A percentile compares a stretch with the other conserved stretches of the same genome.
phyloP scores from a whole-genome alignment of 2,888 invertebrate genomes.

The Volucella zonaria region DNA sequence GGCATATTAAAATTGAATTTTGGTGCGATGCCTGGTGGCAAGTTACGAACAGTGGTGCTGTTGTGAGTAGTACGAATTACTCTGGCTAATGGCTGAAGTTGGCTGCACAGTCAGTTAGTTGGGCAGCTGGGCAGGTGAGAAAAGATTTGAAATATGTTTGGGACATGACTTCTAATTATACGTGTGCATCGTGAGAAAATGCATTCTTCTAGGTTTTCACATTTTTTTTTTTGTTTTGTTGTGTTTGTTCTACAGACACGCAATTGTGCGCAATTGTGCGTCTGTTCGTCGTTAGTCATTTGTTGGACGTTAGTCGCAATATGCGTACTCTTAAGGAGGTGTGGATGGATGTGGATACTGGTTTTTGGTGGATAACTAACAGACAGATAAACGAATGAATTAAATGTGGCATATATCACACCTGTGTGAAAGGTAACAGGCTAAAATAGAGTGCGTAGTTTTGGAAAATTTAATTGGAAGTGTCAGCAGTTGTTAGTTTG shows the following conservation, averaged over 20 bases:
- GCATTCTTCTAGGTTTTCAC: constrained; percentile 66
- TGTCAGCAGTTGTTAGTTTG: constrained; percentile 62
- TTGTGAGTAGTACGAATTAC: no score
- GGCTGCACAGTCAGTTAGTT: neutral
- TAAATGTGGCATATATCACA: constrained; percentile 72
- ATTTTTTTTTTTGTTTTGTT: constrained; percentile 28
- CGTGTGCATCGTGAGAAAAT: constrained; percentile 67
- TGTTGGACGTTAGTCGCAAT: neutral
- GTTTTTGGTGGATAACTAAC: constrained; percentile 10
- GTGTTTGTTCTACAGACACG: neutral
- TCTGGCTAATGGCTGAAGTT: constrained; percentile 9
- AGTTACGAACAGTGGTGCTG: neutral
- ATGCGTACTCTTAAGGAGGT: constrained; percentile 62
- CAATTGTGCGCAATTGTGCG: no score
- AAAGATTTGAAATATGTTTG: constrained; percentile 70
- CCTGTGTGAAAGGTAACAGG: constrained; percentile 52
- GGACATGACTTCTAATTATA: constrained; percentile 49
- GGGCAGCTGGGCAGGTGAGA: constrained; percentile 53
- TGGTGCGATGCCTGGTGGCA: constrained; percentile 46
- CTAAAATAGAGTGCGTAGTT: constrained; percentile 42
- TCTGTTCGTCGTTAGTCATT: no score
- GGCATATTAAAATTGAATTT: constrained; percentile 59
- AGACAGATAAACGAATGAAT: constrained; percentile 51
- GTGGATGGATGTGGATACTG: constrained; percentile 30
- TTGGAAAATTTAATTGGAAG: constrained; percentile 70